Base-by-base conservation (phyloP, 2,888 invertebrate genomes). In the Saturnia japonica region DNA sequence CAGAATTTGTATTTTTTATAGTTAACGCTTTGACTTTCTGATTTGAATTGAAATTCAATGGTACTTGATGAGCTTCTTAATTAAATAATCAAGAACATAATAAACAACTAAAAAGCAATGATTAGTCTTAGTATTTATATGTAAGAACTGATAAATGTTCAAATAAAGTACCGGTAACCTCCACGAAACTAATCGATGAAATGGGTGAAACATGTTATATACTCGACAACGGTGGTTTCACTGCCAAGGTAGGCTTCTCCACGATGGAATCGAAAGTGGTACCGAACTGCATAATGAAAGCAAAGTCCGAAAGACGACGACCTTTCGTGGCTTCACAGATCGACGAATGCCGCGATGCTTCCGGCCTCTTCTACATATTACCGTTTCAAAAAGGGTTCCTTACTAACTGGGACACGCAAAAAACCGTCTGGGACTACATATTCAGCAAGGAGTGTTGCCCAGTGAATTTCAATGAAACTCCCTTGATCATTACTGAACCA, bases 261-360 rank as follows among this genome's bases (percentile, higher is more conserved):
- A 95, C 94, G 11, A 95, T 95, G 77, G 92, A 96, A 72, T 96
- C 98, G 9, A 96, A 95, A 82, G 85, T 97, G 22, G 95, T 98
- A 69, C 99, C 99, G 0, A 99, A 99, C 90, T 98, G 98, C 83
- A 97, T 99, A 43, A 98, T 99, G 96, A 99, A 99, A 95, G 99
- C 99, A 0, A 99, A 99, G 90, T 98, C 98, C 69, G 99, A 99
- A 89, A 94, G 99, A 70, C 96, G 99, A 14, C 95, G 99, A 64
- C 97, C 98, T 0, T 99, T 99, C 88, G 96, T 99, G 71, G 99
- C 97, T 81, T 90, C 93, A 0, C 99, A 99, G 94, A 97, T 99
- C 22, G 98, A 99, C 74, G 99, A 99, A 78, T 99, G 99, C 85
- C 95, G 99, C 42, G 99, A 99, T 86, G 97, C 98, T 0, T 99